Evolutionary conservation across 2,797 vertebrate species (phyloP), one percentile per base, ranked within the genome.

Genomic region (Phalloptychus januarius): DNA sequence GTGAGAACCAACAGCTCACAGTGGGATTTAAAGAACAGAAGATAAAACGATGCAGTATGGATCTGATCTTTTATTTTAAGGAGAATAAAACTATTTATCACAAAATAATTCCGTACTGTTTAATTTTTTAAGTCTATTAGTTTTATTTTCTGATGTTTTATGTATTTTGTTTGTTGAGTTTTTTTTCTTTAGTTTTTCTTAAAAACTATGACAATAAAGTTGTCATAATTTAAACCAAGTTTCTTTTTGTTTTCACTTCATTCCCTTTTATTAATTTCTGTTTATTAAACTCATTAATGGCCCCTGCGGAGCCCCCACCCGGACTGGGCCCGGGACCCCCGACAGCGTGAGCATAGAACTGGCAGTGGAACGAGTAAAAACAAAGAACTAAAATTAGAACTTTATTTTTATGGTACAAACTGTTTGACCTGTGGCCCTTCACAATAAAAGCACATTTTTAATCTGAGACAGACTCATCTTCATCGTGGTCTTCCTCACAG

Each of bases 381-480:
- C 8, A 1, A 28, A 79, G 25, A 90, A 91, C 92, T 95, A 95
- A 95, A 95, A 95, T 94, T 94, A 95, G 91, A 95, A 92, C 91
- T 95, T 96, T 96, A 95, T 94, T 96, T 93, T 81, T 88, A 90
- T 86, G 76, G 94, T 95, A 95, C 92, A 95, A 95, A 95, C 81
- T 83, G 82, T 89, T 87, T 86, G 91, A 87, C 89, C 80, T 86
- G 84, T 81, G 87, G 88, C 81, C 87, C 80, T 83, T 91, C 85
- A 92, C 89, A 92, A 90, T 87, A 88, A 92, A 91, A 94, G 83
- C 90, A 91, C 86, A 93, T 86, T 85, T 86, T 76, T 75, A 83
- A 65, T 72, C 77, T 86, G 85, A 90, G 84, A 88, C 74, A 45
- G 56, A 70, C 48, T 74, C 16, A 0, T 58, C 79, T 31, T 86